Conservation (phyloP, 2,113 vertebrate genomes). For the Progne subis region DNA sequence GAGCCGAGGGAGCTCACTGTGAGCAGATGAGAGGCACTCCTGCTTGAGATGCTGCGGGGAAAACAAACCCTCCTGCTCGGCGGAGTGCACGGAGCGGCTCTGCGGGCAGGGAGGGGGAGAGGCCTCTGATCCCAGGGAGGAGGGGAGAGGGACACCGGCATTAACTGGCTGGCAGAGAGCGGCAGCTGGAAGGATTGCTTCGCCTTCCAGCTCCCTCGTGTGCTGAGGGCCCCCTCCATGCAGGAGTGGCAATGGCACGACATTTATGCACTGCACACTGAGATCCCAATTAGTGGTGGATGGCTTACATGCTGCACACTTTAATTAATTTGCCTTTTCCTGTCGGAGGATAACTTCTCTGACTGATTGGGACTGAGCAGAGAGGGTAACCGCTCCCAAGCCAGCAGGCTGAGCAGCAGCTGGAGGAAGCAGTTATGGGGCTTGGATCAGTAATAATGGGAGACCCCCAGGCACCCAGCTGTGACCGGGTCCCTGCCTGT, state of each 20-base stretch:
- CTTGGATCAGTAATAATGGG: rapidly evolving
- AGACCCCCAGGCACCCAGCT: rapidly evolving
- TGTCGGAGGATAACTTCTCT: neutral
- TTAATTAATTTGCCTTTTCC: constrained; percentile 57
- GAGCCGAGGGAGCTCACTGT: neutral
- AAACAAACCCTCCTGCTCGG: neutral
- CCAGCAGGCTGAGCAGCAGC: neutral
- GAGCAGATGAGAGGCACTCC: constrained; percentile 22
- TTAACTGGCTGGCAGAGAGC: neutral
- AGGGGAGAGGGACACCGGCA: neutral
- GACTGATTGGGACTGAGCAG: constrained; percentile 8
- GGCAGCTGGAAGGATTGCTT: neutral
- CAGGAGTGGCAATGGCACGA: neutral
- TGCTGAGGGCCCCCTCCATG: neutral
- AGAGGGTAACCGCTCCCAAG: neutral
- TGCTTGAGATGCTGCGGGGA: neutral
- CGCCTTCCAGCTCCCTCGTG: neutral
- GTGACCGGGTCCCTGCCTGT: neutral
- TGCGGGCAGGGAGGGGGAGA: neutral
- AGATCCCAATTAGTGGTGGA: constrained; percentile 50
- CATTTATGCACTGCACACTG: neutral
- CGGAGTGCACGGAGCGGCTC: rapidly evolving
- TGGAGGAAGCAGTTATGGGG: neutral
- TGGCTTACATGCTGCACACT: neutral
- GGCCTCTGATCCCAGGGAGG: neutral